Percentiles rank a stretch among this genome's conserved stretches.
Conservation (phyloP, 1,140 invertebrate species). For the Drosophila pectinifera region DNA sequence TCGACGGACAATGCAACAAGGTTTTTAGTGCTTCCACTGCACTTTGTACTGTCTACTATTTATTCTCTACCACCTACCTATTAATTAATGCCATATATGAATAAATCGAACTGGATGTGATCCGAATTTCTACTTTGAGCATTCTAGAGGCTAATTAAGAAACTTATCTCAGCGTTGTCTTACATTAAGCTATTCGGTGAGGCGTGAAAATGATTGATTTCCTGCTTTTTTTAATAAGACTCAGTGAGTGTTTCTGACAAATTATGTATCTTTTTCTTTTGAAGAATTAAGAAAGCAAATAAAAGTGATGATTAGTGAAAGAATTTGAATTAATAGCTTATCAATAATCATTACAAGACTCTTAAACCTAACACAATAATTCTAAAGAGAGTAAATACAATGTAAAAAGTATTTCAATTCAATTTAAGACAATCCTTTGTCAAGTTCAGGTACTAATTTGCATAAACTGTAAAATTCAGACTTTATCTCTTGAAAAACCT, state of each 20-base stretch:
- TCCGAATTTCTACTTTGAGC: conserved; percentile 22
- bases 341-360: neutral
- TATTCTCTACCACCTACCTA: neutral
- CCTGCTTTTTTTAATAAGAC: conserved; percentile 1
- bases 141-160: conserved; percentile 21
- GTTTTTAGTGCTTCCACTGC: conserved; percentile 24
- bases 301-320: no score
- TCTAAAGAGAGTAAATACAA: neutral
- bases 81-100: conserved; percentile 29
- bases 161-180: neutral
- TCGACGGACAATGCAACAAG: conserved; percentile 41
- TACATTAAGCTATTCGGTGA: neutral
- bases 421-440: no score
- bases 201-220: conserved; percentile 37
- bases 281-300: neutral
- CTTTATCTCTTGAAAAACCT: neutral
- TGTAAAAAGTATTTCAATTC: no score
- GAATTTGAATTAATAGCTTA: no score
- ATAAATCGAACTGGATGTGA: conserved; percentile 20
- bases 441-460: no score
- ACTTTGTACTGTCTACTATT: conserved; percentile 35
- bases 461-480: neutral
- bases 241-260: neutral
- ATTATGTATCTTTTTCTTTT: neutral
- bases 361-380: neutral